Evolutionary conservation across 2,113 vertebrate genomes (phyloP).

Genomic region (Charadrius vociferus): DNA sequence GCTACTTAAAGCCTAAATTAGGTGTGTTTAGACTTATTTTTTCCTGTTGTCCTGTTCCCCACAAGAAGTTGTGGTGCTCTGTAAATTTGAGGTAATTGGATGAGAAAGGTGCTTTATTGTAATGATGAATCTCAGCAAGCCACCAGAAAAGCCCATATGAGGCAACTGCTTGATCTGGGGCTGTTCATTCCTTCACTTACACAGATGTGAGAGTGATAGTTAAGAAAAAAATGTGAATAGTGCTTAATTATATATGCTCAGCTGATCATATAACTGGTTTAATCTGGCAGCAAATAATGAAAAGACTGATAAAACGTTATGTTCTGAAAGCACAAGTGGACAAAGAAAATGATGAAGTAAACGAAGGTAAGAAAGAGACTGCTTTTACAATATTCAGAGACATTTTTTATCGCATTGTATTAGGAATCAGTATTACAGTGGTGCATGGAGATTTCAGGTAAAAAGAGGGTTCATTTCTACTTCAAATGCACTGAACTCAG

Average conservation of each 20-base stretch:
- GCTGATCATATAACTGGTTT: slow-evolving; percentile 17
- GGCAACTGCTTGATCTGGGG: not conserved
- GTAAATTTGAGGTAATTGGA: not conserved
- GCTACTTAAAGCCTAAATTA: not conserved
- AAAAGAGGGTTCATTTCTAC: not conserved
- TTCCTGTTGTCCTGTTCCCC: not conserved
- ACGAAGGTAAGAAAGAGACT: slow-evolving; percentile 83
- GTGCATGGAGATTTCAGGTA: not conserved
- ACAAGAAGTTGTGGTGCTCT: not conserved
- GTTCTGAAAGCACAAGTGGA: slow-evolving; percentile 92
- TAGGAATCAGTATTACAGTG: not conserved
- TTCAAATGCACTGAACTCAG: not conserved
- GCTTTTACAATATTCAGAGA: not conserved
- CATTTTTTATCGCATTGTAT: not conserved
- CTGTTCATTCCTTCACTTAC: not conserved
- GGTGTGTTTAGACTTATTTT: not conserved
- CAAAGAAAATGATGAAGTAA: slow-evolving; percentile 92
- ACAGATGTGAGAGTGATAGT: not conserved
- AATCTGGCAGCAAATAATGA: slow-evolving; percentile 88
- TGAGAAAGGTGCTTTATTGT: not conserved
- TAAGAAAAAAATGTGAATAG: not conserved
- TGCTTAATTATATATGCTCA: not conserved
- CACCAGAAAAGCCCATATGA: not conserved
- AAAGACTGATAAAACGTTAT: slow-evolving; percentile 89
- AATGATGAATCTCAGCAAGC: not conserved